Base-by-base conservation (phyloP, 2,888 invertebrate genomes). In the Aporophyla lueneburgensis region DNA sequence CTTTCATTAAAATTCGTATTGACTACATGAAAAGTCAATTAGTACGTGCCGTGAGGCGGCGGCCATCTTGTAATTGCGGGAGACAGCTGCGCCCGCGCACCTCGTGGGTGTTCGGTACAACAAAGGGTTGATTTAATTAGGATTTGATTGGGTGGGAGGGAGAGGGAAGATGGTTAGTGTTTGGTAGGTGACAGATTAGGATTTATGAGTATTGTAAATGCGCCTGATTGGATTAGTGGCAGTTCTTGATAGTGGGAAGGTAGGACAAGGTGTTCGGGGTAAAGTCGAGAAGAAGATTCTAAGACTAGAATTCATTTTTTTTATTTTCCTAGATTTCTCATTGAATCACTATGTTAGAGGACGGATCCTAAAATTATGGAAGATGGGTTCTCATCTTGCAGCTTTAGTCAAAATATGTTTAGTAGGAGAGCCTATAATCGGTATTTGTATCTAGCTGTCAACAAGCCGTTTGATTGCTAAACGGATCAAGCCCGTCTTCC, bases 11-110 rank as follows among this genome's bases (percentile, higher is more conserved):
- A 91, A 90, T 91, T 89, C 88, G 91, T 89, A 89, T 90, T 91
- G 85, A 89, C 90, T 94, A 97, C 96, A 97, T 95, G 96, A 96
- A 96, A 97, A 97, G 94, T 96, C 96, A 96, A 97, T 97, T 97
- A 97, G 96, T 92, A 90, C 89, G 88, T 90, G 87, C 89, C 84
- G 90, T 89, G 90, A 90, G 91, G 92, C 89, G 89, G 90, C 93
- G 93, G 95, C 95, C 95, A 94, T 94, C 93, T 95, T 94, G 88
- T 95, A 95, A 95, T 95, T 95, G 95, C 91, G 84, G 80, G 80
- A 88, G 94, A 94, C 95, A 94, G 93, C 90, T 94, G 95, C 95
- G 94, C 91, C 81, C 78, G 93, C 95, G 94, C 94, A 93, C 81
- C 84, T 83, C 89, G 92, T 93, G 92, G 92, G 92, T 89, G 90